Evolutionary conservation across 2,888 invertebrate species (phyloP).

Genomic region (Tinea pellionella): DNA sequence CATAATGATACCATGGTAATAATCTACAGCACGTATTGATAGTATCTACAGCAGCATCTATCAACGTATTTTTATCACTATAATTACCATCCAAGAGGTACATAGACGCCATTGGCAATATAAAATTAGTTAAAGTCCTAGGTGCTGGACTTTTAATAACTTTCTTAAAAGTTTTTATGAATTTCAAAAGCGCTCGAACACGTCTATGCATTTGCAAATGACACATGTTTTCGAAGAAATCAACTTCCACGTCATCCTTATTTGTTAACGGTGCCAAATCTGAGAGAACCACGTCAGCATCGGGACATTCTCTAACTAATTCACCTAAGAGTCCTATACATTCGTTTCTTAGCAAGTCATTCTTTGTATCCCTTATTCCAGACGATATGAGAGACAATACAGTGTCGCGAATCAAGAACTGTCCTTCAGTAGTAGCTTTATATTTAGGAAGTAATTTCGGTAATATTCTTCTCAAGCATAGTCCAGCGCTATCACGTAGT

Average conservation of each 20-base stretch:
- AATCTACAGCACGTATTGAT: conserved; percentile 80
- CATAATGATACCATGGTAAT: conserved; percentile 92
- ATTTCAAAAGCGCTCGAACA: conserved; percentile 83
- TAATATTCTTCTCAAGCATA: conserved; percentile 78
- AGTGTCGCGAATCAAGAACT: conserved; percentile 78
- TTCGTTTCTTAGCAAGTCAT: conserved; percentile 81
- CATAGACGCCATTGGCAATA: conserved; percentile 84
- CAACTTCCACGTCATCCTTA: conserved; percentile 82
- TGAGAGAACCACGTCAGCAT: conserved; percentile 75
- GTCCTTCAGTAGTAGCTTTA: conserved; percentile 66
- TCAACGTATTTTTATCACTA: conserved; percentile 79
- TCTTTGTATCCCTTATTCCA: conserved; percentile 77
- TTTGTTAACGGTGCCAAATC: conserved; percentile 78
- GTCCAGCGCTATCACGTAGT: conserved; percentile 79
- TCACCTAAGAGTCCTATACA: conserved; percentile 82
- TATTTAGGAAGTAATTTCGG: conserved; percentile 72
- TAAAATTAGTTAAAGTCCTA: conserved; percentile 83
- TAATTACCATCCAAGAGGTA: conserved; percentile 85
- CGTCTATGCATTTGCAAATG: conserved; percentile 90
- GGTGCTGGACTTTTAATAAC: conserved; percentile 71
- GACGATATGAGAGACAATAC: conserved; percentile 78
- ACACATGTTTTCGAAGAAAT: conserved; percentile 94
- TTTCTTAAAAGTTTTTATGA: conserved; percentile 74
- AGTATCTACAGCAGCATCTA: conserved; percentile 88
- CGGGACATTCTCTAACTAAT: conserved; percentile 78